Evolutionary conservation across 2,888 invertebrate genomes (phyloP), one percentile per base, ranked within the genome.

Genomic region (Chrysodeixis includens): DNA sequence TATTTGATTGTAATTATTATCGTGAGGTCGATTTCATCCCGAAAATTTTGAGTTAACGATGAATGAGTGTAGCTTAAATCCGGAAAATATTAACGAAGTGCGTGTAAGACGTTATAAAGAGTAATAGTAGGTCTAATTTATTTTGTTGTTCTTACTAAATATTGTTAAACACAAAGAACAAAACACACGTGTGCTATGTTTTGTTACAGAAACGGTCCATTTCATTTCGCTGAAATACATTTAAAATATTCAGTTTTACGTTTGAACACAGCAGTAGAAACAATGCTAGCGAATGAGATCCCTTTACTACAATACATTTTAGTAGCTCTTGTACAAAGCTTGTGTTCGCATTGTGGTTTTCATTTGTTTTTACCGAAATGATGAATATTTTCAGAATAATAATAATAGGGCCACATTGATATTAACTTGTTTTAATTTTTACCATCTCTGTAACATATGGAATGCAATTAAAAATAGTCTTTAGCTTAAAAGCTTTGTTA

Each of bases 351-450:
- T 40, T n/a, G 40, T n/a, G 40, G 1, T 2, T 12, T 35, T 14
- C 32, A 12, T 32, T 32, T 32, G 52, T 59, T 69, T 30, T 69
- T 46, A 9, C 9, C 0, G 22, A 16, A 7, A 49, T 51, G n/a
- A 35, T 20, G 52, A 30, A 20, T 32, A 7, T 26, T 2, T 35
- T 10, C 7, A 16, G 32, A 14, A 54, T 52, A 10, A 26, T 54
- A 1, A 30, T 32, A n/a, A n/a, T n/a, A n/a, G n/a, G n/a, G n/a
- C n/a, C n/a, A n/a, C n/a, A n/a, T n/a, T n/a, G n/a, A n/a, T n/a
- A n/a, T n/a, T n/a, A n/a, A n/a, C n/a, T n/a, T n/a, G n/a, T n/a
- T n/a, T n/a, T n/a, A n/a, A n/a, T n/a, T n/a, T n/a, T n/a, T n/a
- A n/a, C n/a, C n/a, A n/a, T n/a, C n/a, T n/a, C n/a, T n/a, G n/a